Conservation (phyloP, 2,797 vertebrate species). For the Dicrostonyx torquatus region DNA sequence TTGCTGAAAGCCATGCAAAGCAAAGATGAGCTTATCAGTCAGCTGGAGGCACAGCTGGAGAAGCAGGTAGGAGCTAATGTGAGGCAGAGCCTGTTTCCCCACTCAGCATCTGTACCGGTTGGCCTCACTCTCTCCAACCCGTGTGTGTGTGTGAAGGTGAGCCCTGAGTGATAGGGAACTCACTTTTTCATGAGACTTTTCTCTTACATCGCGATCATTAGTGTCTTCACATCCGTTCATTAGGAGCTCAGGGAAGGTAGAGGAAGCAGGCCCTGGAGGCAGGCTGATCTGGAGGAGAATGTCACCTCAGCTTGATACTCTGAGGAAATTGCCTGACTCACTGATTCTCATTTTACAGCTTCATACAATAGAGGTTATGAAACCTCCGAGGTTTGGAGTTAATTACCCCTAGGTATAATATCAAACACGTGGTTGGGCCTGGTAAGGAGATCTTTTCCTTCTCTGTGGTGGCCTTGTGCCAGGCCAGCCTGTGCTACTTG, state of each 20-base stretch:
- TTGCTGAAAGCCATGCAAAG: constrained; percentile 89
- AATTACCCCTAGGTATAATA: neutral
- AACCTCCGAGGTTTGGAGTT: neutral
- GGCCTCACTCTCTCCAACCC: neutral
- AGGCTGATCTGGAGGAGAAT: neutral
- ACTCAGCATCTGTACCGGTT: neutral
- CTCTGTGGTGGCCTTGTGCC: neutral
- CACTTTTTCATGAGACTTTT: neutral
- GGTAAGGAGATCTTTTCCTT: neutral
- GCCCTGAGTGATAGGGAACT: neutral
- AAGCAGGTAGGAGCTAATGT: constrained; percentile 90
- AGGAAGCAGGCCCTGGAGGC: neutral
- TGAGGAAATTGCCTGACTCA: neutral
- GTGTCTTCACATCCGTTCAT: neutral
- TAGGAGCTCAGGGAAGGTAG: neutral
- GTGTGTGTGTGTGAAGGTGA: neutral
- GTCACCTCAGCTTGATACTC: neutral
- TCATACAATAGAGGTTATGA: neutral
- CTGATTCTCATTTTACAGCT: neutral
- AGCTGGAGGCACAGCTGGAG: constrained; percentile 92
- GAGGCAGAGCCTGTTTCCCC: neutral
- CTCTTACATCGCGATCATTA: neutral
- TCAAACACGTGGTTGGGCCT: neutral
- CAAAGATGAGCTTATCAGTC: constrained; percentile 91
- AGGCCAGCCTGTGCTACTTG: neutral